These are phyloP conservation scores for Heliconius congener DNA, from an alignment of 1,140 invertebrate species.

Conservation along the genomic window DNA sequence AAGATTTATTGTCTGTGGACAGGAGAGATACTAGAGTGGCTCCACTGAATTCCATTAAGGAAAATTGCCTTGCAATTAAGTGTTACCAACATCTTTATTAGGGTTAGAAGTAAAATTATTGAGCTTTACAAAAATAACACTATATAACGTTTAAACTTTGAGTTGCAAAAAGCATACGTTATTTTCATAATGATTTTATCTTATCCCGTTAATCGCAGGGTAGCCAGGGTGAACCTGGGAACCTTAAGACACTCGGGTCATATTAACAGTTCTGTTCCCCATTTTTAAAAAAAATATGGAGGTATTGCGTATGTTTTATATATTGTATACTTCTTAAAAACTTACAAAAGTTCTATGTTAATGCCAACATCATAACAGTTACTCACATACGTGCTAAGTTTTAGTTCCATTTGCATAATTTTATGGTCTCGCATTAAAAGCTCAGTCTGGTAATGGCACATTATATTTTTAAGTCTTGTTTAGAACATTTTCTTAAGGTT, in stretches of 20 bases:
- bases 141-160: not conserved
- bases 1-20: constrained; percentile 13
- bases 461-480: not conserved
- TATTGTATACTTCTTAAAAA: too few species aligned
- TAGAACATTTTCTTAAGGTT: not conserved
- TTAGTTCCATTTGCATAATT: not conserved
- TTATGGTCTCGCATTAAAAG: not conserved
- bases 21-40: not conserved
- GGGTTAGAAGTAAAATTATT: not conserved
- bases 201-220: too few species aligned
- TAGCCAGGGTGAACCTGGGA: too few species aligned
- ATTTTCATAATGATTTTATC: too few species aligned
- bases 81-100: not conserved
- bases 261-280: too few species aligned
- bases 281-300: too few species aligned
- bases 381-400: not conserved
- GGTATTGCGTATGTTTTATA: too few species aligned
- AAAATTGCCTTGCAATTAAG: not conserved
- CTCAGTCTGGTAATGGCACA: not conserved
- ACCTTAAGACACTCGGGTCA: too few species aligned
- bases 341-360: not conserved
- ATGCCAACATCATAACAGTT: not conserved
- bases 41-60: not conserved
- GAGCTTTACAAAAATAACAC: not conserved
- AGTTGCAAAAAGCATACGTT: too few species aligned